Evolutionary conservation across 2,113 vertebrate species (phyloP).

Genomic region (Pseudopipra pipra): DNA sequence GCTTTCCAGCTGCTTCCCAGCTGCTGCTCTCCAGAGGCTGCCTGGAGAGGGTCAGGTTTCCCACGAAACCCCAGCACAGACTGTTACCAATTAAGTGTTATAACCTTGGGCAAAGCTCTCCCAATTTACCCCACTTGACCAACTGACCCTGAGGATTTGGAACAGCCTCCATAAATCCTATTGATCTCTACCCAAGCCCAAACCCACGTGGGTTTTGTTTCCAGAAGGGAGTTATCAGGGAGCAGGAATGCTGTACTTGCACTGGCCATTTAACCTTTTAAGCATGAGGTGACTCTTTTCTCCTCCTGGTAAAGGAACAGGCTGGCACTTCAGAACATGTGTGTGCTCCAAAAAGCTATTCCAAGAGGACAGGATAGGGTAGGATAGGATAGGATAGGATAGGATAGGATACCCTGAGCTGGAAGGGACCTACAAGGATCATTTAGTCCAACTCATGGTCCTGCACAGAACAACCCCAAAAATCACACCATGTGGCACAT

Average conservation of each 20-base stretch:
- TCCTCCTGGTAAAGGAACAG: background rate
- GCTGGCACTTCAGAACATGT: background rate
- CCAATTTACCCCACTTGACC: conserved; percentile 44
- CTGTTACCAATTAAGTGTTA: background rate
- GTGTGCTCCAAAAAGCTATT: background rate
- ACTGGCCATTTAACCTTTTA: background rate
- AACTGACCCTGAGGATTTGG: conserved; percentile 3
- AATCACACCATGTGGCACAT: background rate
- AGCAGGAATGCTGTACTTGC: background rate
- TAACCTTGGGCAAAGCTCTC: background rate
- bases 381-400: background rate
- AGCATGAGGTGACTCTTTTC: background rate
- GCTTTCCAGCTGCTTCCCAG: background rate
- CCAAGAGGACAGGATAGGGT: background rate
- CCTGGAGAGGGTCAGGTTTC: background rate
- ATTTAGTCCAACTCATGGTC: background rate
- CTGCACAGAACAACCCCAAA: background rate
- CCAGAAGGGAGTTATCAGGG: background rate
- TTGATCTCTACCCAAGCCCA: background rate
- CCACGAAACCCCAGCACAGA: background rate
- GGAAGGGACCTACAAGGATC: background rate
- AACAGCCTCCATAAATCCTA: conserved; percentile 2
- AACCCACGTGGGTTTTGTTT: background rate
- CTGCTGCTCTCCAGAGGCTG: background rate
- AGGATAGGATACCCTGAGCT: background rate